Conservation (phyloP, 2,888 invertebrate species). For the Melieria picta region DNA sequence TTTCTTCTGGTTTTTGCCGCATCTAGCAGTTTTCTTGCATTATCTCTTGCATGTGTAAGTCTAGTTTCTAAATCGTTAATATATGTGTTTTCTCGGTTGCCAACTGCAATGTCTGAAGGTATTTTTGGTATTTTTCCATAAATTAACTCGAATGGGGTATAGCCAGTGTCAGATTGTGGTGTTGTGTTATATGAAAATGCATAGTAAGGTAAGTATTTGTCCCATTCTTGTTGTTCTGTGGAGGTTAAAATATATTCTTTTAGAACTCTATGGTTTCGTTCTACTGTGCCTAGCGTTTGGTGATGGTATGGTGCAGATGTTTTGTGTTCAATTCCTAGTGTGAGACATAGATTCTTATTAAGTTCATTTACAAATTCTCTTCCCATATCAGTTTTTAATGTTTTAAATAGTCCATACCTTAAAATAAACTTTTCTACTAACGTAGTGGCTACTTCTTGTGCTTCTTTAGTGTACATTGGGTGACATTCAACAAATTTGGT, state of each 20-base stretch:
- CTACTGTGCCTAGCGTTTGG: conserved; percentile 20
- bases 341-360: conserved; percentile 18
- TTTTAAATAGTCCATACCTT: conserved; percentile 12
- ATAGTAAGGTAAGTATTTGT: conserved; percentile 15
- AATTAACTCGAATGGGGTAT: conserved; percentile 10
- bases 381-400: conserved; percentile 15
- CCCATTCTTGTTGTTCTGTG: conserved; percentile 17
- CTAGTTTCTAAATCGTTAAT: no score
- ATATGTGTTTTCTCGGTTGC: no score
- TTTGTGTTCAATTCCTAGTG: conserved; percentile 10
- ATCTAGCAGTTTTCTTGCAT: no score
- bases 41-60: no score
- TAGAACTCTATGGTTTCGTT: conserved; percentile 26
- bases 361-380: conserved; percentile 32
- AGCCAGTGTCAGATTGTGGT: conserved; percentile 18
- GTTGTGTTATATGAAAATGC: conserved; percentile 17
- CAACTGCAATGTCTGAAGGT: not conserved
- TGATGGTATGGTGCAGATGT: conserved; percentile 28
- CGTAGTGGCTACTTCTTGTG: no score
- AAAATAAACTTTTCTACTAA: conserved; percentile 1
- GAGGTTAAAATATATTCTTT: conserved; percentile 26
- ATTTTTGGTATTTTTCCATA: conserved; percentile 9
- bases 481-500: no score
- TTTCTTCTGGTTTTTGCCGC: no score
- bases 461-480: no score